Conservation (phyloP, 2,888 invertebrate species). For the Herminia tarsipennalis region DNA sequence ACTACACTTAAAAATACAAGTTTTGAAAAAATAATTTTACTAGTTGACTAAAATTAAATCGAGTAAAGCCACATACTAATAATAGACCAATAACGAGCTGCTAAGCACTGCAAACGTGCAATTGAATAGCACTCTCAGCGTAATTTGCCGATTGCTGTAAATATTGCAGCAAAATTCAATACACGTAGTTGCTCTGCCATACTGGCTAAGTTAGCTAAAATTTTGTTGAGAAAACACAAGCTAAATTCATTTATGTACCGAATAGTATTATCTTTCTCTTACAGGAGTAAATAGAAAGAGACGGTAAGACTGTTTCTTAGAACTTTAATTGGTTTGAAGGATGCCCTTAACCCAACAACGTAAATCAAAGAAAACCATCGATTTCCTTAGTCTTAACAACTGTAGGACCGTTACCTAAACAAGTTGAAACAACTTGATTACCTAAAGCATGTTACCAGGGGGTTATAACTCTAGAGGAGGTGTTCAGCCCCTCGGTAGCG, state of each 20-base stretch:
- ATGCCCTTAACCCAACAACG: background rate
- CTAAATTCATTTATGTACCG: background rate
- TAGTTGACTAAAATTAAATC: too few relatives aligned
- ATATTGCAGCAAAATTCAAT: slow-evolving; percentile 1
- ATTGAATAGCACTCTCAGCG: background rate
- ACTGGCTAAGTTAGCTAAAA: background rate
- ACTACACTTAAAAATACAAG: too few relatives aligned
- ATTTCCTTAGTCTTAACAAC: background rate
- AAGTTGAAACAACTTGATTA: slow-evolving; percentile 24
- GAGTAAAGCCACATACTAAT: too few relatives aligned
- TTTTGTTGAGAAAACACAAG: too few relatives aligned
- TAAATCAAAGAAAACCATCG: background rate
- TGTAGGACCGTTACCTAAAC: slow-evolving; percentile 14
- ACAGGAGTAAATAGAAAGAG: background rate
- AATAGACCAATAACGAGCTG: too few relatives aligned
- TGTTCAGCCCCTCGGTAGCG: slow-evolving; percentile 26
- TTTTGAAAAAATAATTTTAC: too few relatives aligned
- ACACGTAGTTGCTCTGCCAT: slow-evolving; percentile 2
- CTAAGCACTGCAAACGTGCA: background rate
- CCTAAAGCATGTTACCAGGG: slow-evolving; percentile 11
- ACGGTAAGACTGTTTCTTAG: background rate
- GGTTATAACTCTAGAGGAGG: slow-evolving; percentile 6
- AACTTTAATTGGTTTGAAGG: background rate
- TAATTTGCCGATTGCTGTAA: background rate
- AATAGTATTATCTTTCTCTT: background rate